These are phyloP conservation scores for Reinhardtius hippoglossoides DNA, from an alignment of 2,113 vertebrate species.

Conservation along the genomic window DNA sequence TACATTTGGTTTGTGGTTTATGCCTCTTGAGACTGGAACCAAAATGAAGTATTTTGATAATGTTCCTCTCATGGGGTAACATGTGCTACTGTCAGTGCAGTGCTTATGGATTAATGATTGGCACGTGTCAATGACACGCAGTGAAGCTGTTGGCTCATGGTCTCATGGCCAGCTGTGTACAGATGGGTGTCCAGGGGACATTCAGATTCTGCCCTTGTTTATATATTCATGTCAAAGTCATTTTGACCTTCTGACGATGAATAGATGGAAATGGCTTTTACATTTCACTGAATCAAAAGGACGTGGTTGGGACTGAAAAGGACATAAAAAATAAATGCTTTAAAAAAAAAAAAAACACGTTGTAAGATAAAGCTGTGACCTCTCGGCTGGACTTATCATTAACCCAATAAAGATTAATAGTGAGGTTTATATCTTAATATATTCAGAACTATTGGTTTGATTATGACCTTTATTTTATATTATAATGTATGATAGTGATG, in stretches of 20 bases:
- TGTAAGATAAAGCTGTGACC: not conserved
- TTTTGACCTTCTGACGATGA: not conserved
- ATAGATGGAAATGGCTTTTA: not conserved
- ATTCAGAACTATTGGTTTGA: too few relatives aligned
- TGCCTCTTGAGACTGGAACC: too few relatives aligned
- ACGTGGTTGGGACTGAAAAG: not conserved
- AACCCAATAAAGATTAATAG: not conserved
- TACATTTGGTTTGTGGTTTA: too few relatives aligned
- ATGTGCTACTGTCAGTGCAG: conserved; percentile 17
- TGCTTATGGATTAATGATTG: conserved; percentile 24
- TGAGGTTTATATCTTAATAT: not conserved
- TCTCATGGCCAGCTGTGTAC: conserved; percentile 39
- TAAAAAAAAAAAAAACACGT: not conserved
- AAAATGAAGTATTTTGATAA: too few relatives aligned
- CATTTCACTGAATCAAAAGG: not conserved
- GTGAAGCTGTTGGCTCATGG: conserved; percentile 36
- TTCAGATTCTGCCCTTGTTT: conserved; percentile 42
- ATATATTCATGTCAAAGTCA: conserved; percentile 8
- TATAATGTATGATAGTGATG: too few relatives aligned
- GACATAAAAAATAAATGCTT: not conserved
- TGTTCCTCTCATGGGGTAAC: too few relatives aligned
- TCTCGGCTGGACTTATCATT: not conserved
- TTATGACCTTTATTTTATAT: too few relatives aligned
- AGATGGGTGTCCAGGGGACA: conserved; percentile 27
- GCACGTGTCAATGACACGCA: conserved; percentile 9